Percentiles rank a stretch among this genome's conserved stretches.
phyloP scores from a whole-genome alignment of 2,797 vertebrate genomes.

The Brachyrhaphis roseni region DNA sequence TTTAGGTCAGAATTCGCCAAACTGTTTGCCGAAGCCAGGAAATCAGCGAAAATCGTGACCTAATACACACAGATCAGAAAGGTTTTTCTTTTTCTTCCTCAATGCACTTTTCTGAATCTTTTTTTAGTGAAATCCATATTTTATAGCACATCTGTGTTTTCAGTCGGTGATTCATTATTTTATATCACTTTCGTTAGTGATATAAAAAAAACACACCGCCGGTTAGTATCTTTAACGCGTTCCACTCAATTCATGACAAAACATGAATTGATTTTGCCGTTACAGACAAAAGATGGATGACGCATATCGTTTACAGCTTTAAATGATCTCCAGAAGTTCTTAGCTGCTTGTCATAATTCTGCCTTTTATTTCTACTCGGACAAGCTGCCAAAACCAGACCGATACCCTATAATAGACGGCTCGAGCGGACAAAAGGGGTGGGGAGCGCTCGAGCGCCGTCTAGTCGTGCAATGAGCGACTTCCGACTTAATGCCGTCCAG shows the following conservation, averaged over 20 bases:
- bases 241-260: background rate
- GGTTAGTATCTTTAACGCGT: background rate
- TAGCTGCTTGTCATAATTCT: background rate
- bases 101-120: background rate
- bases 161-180: background rate
- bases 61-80: background rate
- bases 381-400: slow-evolving; percentile 19
- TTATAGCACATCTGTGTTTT: background rate
- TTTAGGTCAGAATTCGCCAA: background rate
- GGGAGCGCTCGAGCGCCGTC: slow-evolving; percentile 25
- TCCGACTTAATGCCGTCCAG: slow-evolving; percentile 63
- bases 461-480: slow-evolving; percentile 54
- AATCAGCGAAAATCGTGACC: background rate
- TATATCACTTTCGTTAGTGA: background rate
- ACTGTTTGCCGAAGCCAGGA: background rate
- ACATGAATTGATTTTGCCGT: background rate
- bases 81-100: background rate
- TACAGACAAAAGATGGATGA: background rate
- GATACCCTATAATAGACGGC: slow-evolving; percentile 13
- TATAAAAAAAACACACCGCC: background rate
- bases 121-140: background rate
- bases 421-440: slow-evolving; percentile 21
- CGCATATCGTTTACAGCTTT: background rate
- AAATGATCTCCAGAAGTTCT: background rate
- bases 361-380: slow-evolving; percentile 1